phyloP scores from a whole-genome alignment of 2,888 invertebrate species.

The Phengaris alcon region DNA sequence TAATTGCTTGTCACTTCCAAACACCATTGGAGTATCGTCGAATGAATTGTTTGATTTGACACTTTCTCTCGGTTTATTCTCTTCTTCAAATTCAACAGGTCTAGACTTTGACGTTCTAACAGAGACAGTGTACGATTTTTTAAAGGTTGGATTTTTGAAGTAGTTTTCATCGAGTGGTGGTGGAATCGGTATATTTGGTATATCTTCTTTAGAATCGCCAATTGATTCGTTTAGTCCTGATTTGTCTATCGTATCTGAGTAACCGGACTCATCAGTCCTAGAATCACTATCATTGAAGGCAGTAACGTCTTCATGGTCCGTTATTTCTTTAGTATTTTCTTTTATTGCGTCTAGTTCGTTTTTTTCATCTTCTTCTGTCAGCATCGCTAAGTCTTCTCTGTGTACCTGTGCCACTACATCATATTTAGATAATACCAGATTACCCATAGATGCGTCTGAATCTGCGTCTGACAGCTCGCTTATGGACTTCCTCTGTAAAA shows the following conservation, averaged over 20 bases:
- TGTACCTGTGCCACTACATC: slow-evolving; percentile 80
- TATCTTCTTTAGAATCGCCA: slow-evolving; percentile 52
- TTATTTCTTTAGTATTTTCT: slow-evolving; percentile 34
- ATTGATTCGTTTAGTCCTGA: slow-evolving; percentile 53
- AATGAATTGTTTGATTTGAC: slow-evolving; percentile 45
- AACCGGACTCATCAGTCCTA: slow-evolving; percentile 70
- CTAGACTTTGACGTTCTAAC: slow-evolving; percentile 41
- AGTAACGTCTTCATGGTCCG: slow-evolving; percentile 56
- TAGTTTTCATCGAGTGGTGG: slow-evolving; percentile 66
- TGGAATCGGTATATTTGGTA: slow-evolving; percentile 60
- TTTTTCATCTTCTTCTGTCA: slow-evolving; percentile 65
- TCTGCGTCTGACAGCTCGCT: slow-evolving; percentile 69
- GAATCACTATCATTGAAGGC: slow-evolving; percentile 69
- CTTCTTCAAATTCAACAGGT: slow-evolving; percentile 40
- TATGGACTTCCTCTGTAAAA: slow-evolving; percentile 60
- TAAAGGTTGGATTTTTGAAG: slow-evolving; percentile 49
- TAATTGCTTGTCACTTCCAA: slow-evolving; percentile 52
- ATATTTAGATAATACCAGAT: slow-evolving; percentile 72
- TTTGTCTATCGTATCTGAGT: slow-evolving; percentile 68
- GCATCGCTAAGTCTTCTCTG: slow-evolving; percentile 73
- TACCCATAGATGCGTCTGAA: slow-evolving; percentile 67
- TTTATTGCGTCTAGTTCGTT: slow-evolving; percentile 42
- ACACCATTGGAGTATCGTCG: slow-evolving; percentile 48
- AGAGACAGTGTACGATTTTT: slow-evolving; percentile 49
- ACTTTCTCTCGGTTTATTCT: slow-evolving; percentile 44